Conservation (phyloP, 2,797 vertebrate genomes). For the Eulemur rubriventer region DNA sequence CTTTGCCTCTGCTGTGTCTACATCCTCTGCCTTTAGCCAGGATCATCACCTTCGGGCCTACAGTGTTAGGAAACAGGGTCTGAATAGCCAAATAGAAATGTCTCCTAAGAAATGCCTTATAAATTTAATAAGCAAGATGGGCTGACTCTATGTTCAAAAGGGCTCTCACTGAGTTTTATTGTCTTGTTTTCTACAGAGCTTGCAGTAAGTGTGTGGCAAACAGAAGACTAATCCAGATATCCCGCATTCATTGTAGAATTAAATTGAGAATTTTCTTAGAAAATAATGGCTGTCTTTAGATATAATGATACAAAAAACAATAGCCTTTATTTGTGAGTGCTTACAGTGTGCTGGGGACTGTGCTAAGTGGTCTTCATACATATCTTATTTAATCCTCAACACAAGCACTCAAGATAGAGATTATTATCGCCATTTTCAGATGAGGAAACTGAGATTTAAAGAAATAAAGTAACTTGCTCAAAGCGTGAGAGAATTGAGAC, state of each 20-base stretch:
- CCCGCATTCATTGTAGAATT: neutral
- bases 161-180: neutral
- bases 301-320: neutral
- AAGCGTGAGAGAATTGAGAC: neutral
- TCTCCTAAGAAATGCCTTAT: neutral
- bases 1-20: neutral
- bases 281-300: constrained; percentile 6
- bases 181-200: neutral
- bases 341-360: neutral
- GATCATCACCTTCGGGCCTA: neutral
- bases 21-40: neutral
- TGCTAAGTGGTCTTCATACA: neutral
- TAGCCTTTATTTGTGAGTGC: neutral
- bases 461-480: neutral
- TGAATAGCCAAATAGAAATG: neutral
- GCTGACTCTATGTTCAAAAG: neutral
- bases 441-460: neutral
- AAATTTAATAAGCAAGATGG: neutral
- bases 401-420: neutral
- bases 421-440: neutral
- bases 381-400: neutral
- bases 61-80: neutral
- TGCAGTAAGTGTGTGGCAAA: neutral
- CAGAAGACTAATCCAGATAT: neutral
- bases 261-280: neutral